phyloP scores from a whole-genome alignment of 2,113 vertebrate species.

The Oryzias javanicus region DNA sequence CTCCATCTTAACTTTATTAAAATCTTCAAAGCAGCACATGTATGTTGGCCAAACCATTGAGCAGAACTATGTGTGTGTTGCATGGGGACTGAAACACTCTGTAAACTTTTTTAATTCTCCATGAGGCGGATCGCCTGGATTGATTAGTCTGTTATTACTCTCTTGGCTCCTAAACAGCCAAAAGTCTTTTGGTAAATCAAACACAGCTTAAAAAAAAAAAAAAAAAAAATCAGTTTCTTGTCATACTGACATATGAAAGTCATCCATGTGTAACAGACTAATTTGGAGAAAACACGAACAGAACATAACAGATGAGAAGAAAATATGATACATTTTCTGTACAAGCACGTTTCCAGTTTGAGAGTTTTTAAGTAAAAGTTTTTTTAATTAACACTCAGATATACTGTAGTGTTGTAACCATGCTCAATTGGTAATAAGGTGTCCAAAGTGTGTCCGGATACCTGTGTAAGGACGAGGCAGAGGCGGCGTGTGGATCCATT shows the following conservation, averaged over 20 bases:
- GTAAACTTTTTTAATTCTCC: background rate
- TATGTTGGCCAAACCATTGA: background rate
- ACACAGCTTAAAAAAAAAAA: constrained; percentile 8
- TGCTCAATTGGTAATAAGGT: too few relatives aligned
- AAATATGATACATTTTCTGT: constrained; percentile 58
- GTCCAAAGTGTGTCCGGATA: too few relatives aligned
- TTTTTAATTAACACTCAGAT: constrained; percentile 12
- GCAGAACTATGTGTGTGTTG: background rate
- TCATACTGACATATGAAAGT: constrained; percentile 2
- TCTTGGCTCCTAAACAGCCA: background rate
- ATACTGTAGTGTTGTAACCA: too few relatives aligned
- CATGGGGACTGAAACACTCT: background rate
- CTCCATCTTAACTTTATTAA: background rate
- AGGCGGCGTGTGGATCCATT: too few relatives aligned
- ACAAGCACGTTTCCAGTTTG: constrained; percentile 39
- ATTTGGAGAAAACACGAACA: constrained; percentile 26
- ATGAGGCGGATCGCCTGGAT: background rate
- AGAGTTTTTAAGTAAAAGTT: constrained; percentile 36
- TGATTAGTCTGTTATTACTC: background rate
- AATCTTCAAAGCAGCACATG: background rate
- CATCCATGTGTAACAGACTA: constrained; percentile 8
- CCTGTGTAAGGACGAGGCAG: too few relatives aligned
- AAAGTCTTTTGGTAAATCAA: constrained; percentile 1
- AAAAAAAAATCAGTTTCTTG: background rate
- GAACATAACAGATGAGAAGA: constrained; percentile 47